Conservation (phyloP, 2,113 vertebrate species). For the Ctenodactylus gundi region DNA sequence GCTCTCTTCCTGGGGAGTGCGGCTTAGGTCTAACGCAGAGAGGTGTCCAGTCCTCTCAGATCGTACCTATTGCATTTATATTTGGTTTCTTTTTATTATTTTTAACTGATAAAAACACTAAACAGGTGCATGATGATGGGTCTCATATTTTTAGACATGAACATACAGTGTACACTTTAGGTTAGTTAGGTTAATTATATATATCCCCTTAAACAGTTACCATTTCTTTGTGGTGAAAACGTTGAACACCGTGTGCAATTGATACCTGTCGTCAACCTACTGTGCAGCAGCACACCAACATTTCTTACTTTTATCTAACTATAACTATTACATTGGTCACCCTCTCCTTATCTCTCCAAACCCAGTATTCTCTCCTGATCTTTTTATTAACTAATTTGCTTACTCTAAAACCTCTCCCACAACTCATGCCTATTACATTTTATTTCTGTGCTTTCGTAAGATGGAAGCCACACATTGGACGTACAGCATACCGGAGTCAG, state of each 20-base stretch:
- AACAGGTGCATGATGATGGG: background rate
- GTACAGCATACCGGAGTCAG: background rate
- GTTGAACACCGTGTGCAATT: no score
- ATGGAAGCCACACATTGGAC: background rate
- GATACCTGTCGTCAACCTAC: background rate
- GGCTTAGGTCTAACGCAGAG: background rate
- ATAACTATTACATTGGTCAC: background rate
- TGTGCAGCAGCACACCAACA: background rate
- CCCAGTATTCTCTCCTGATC: background rate
- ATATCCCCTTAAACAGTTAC: background rate
- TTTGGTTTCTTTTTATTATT: background rate
- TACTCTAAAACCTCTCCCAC: background rate
- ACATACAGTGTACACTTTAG: background rate
- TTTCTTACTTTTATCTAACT: background rate
- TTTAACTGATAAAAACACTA: background rate
- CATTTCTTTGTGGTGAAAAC: background rate
- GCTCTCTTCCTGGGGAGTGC: background rate
- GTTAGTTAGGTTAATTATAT: background rate
- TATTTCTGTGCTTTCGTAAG: background rate
- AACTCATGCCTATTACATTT: background rate
- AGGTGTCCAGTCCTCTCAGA: background rate
- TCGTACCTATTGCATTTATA: background rate
- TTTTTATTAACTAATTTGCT: background rate
- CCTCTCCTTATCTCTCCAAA: no score
- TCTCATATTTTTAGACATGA: background rate